These are phyloP conservation scores for Hydrolagus colliei DNA, from an alignment of 2,797 vertebrate genomes.

Conservation along the genomic window DNA sequence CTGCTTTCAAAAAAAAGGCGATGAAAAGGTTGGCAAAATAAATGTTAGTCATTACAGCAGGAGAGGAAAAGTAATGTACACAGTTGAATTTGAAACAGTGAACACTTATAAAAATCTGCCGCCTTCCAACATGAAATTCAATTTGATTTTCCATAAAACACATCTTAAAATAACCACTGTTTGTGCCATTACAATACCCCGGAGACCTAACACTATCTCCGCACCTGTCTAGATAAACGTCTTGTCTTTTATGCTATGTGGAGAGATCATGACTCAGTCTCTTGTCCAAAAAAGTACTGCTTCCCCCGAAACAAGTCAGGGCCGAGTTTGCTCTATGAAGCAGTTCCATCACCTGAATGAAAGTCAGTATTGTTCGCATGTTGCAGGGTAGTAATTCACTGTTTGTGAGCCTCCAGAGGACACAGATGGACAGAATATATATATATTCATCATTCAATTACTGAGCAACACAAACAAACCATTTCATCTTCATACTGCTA, in stretches of 20 bases:
- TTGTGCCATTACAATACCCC: not conserved
- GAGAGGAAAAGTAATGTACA: not conserved
- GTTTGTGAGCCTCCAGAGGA: too few species aligned
- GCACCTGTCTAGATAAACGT: not conserved
- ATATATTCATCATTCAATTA: too few species aligned
- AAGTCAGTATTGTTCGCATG: not conserved
- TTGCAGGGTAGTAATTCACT: too few species aligned
- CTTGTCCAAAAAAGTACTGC: not conserved
- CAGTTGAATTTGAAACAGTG: not conserved
- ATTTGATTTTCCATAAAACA: not conserved
- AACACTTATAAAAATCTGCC: not conserved
- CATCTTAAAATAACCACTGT: not conserved
- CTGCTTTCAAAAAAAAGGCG: not conserved
- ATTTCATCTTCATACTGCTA: too few species aligned
- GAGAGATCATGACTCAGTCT: not conserved
- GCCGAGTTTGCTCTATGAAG: not conserved
- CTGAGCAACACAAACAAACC: too few species aligned
- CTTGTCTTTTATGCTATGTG: not conserved
- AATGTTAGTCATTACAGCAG: not conserved
- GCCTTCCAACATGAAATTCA: not conserved
- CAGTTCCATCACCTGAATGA: slow-evolving; percentile 8
- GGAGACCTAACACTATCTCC: too few species aligned
- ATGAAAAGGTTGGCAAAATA: not conserved
- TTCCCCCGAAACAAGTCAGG: not conserved
- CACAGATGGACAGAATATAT: too few species aligned